A percentile compares a stretch with the other conserved stretches of the same genome.
Evolutionary conservation across 1,140 invertebrate species (phyloP).

Genomic region (Pygmarrhopalites habei): DNA sequence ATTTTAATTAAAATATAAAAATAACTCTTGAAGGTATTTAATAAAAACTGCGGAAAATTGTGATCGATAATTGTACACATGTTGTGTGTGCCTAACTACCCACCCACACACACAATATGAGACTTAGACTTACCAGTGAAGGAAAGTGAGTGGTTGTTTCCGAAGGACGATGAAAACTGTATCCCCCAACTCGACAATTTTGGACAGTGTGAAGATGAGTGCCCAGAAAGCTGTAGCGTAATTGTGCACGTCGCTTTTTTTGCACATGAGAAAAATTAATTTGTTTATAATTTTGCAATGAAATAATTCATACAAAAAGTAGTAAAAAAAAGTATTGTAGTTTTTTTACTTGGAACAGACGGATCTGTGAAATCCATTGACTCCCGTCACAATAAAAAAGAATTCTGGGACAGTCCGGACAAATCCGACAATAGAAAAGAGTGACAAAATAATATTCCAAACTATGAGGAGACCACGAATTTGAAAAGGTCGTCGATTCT

Average conservation of each 20-base stretch:
- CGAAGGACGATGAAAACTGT: slow-evolving; percentile 92
- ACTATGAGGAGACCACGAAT: background rate
- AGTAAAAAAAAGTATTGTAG: too few species aligned
- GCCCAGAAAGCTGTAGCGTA: slow-evolving; percentile 18
- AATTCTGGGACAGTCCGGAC: slow-evolving; percentile 13
- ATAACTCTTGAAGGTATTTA: too few species aligned
- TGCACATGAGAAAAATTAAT: too few species aligned
- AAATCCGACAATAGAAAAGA: slow-evolving; percentile 11
- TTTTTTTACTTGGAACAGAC: background rate
- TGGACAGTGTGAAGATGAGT: slow-evolving; percentile 80
- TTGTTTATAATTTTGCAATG: too few species aligned
- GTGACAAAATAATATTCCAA: slow-evolving; percentile 6
- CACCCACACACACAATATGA: background rate
- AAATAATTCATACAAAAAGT: too few species aligned
- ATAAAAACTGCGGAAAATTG: too few species aligned
- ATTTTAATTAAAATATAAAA: too few species aligned
- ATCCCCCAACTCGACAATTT: slow-evolving; percentile 92
- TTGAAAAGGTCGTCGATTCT: slow-evolving; percentile 5
- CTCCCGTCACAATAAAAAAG: background rate
- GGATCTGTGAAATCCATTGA: slow-evolving; percentile 1
- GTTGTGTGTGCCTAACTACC: background rate
- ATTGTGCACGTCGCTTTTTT: slow-evolving; percentile 24
- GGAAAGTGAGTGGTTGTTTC: slow-evolving; percentile 94
- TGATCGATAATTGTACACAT: too few species aligned
- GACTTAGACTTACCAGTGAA: slow-evolving; percentile 69